These are phyloP conservation scores for Aspidiotus destructor DNA, from an alignment of 2,888 invertebrate species.

Conservation along the genomic window DNA sequence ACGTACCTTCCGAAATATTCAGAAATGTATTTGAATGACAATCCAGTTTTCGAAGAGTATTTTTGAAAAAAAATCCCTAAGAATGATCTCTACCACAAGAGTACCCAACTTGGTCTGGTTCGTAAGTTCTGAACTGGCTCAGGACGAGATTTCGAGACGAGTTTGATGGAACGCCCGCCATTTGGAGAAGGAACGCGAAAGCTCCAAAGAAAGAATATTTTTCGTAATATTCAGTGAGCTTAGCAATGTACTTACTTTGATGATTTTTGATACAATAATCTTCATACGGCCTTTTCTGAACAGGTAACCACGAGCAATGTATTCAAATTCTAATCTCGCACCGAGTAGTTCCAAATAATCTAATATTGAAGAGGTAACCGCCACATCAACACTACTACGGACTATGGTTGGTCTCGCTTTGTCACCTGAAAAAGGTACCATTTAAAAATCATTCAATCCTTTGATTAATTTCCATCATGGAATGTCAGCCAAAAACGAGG, in stretches of 20 bases:
- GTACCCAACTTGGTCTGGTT: no score
- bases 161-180: not conserved
- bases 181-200: not conserved
- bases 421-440: constrained; percentile 36
- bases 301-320: constrained; percentile 85
- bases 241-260: not conserved
- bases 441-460: not conserved
- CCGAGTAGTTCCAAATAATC: constrained; percentile 89
- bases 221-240: not conserved
- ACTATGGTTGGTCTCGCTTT: constrained; percentile 82
- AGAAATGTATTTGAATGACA: no score
- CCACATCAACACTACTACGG: constrained; percentile 84
- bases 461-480: not conserved
- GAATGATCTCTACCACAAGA: not conserved
- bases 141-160: no score
- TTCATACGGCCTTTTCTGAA: constrained; percentile 96
- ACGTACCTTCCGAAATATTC: no score
- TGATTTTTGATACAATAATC: constrained; percentile 88
- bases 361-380: constrained; percentile 77
- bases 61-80: no score
- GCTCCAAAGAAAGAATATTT: not conserved
- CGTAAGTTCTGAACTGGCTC: no score
- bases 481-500: no score
- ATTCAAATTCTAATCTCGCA: constrained; percentile 85
- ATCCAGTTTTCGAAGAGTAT: no score